These are phyloP conservation scores for Tetraneura akinire DNA, from an alignment of 1,140 invertebrate species.

Conservation along the genomic window DNA sequence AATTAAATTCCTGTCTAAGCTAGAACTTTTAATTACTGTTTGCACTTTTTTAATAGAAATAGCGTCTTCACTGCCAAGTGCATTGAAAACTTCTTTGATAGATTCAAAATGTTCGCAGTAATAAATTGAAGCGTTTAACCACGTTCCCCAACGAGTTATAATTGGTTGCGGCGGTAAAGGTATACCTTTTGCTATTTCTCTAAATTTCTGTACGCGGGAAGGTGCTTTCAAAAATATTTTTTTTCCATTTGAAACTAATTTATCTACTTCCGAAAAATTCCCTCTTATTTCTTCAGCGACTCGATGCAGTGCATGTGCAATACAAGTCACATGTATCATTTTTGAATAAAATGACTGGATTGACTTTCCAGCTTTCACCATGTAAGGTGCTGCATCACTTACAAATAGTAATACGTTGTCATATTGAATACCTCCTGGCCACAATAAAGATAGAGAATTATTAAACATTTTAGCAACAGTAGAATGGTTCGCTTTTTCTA, in stretches of 20 bases:
- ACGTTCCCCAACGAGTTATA: slow-evolving; percentile 57
- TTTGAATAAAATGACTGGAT: slow-evolving; percentile 27
- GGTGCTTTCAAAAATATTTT: slow-evolving; percentile 56
- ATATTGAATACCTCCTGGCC: slow-evolving; percentile 1
- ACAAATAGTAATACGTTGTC: slow-evolving; percentile 52
- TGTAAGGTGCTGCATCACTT: slow-evolving; percentile 57
- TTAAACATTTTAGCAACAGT: too few relatives aligned
- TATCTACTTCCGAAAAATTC: slow-evolving; percentile 54
- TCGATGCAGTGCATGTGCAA: slow-evolving; percentile 56
- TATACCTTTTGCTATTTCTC: slow-evolving; percentile 54
- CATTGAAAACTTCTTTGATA: too few relatives aligned
- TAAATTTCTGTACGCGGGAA: slow-evolving; percentile 53
- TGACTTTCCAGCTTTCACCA: slow-evolving; percentile 54
- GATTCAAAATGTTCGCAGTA: not conserved
- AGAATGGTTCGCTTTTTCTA: too few relatives aligned
- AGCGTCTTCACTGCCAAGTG: too few relatives aligned
- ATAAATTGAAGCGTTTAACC: slow-evolving; percentile 44
- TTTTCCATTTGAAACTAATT: slow-evolving; percentile 55
- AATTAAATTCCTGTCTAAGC: too few relatives aligned
- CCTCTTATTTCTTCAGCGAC: slow-evolving; percentile 56
- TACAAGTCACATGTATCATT: slow-evolving; percentile 56
- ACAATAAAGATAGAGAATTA: too few relatives aligned
- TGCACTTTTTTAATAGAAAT: too few relatives aligned
- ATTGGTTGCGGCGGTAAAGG: slow-evolving; percentile 55
- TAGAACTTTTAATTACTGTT: too few relatives aligned